phyloP scores from a whole-genome alignment of 64 coral and sea anemone species.

The Anthopleura sola region DNA sequence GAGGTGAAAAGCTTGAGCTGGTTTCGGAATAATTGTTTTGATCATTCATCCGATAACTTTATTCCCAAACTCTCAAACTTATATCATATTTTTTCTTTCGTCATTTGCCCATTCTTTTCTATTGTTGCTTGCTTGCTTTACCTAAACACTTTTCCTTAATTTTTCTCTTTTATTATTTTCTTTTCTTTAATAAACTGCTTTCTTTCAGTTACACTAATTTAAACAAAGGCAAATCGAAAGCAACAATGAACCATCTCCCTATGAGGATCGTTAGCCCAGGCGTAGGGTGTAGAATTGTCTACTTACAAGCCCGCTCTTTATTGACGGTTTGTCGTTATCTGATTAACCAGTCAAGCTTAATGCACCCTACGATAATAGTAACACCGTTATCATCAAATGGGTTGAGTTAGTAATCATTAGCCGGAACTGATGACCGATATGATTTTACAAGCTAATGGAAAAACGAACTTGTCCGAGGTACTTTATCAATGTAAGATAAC shows the following conservation, averaged over 20 bases:
- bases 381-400: slow-evolving; percentile 13
- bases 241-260: background rate
- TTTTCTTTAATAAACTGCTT: background rate
- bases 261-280: background rate
- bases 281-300: background rate
- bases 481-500: slow-evolving; percentile 1
- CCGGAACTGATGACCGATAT: background rate
- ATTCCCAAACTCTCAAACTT: too few species aligned
- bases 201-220: too few species aligned
- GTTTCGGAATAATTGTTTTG: too few species aligned
- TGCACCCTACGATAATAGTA: background rate
- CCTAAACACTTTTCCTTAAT: background rate
- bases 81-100: too few species aligned
- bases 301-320: background rate
- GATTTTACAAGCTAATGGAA: slow-evolving; percentile 29
- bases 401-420: slow-evolving; percentile 16
- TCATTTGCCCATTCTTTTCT: too few species aligned
- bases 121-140: too few species aligned
- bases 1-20: too few species aligned
- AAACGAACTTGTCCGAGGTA: slow-evolving; percentile 1
- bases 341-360: slow-evolving; percentile 12
- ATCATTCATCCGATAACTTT: too few species aligned
- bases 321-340: background rate
- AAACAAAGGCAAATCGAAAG: too few species aligned
- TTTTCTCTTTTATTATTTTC: background rate